Evolutionary conservation across 2,797 vertebrate genomes (phyloP), one percentile per base, ranked within the genome.

Genomic region (Australoheros facetus): DNA sequence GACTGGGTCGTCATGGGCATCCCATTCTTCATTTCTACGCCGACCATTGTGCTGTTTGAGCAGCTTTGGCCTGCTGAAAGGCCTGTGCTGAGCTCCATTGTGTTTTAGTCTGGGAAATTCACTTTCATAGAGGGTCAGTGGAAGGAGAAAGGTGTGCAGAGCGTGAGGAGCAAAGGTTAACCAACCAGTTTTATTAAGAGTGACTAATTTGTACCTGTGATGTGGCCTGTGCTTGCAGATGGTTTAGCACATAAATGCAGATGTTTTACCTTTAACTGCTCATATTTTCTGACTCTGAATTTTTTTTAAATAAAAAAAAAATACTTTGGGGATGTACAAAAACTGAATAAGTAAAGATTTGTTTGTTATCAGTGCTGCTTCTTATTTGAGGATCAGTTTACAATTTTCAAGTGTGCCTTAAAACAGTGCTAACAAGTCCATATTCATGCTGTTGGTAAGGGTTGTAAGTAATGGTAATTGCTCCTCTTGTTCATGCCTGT

Each of bases 81-180:
- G 26, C 6, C 56, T 10, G 39, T 1, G 23, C 56, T 75, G 1
- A 39, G 64, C 48, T 73, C 34, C n/a, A 37, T 62, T 77, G 72
- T 75, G n/a, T 64, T 78, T 75, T 26, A 54, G 71, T 82, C 75
- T 54, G 30, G 55, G 21, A 72, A 83, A 72, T 48, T 69, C 34
- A 53, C 56, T 82, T 82, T 82, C 48, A 21, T 42, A 73, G 53
- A 71, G 70, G 77, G 59, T 64, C 56, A 79, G 53, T 34, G 66
- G 69, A 83, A 80, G 56, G 80, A 82, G 74, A 70, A 53, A 37
- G 57, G 69, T 56, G 48, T 39, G 11, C 37, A 76, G 23, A n/a
- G 64, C 57, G 19, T 26, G n/a, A 34, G 16, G 74, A 71, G 54
- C 66, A 84, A 69, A 79, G 80, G 79, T 87, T 72, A 86, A 88